Conservation (phyloP, 2,113 vertebrate species). For the Limnothrissa miodon region DNA sequence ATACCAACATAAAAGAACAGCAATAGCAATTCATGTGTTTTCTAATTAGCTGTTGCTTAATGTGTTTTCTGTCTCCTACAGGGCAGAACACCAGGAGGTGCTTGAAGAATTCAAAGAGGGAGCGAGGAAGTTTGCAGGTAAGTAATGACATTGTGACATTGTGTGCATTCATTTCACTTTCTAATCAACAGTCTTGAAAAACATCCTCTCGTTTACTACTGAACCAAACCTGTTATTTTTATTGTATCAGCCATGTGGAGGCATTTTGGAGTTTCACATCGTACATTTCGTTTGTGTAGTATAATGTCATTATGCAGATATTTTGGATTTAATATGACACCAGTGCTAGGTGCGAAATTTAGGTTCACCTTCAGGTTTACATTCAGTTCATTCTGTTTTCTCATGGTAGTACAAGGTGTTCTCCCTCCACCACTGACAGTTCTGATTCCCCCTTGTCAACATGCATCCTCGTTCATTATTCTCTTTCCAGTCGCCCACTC, state of each 20-base stretch:
- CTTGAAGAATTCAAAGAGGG: slow-evolving; percentile 90
- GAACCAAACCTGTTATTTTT: not conserved
- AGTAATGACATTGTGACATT: not conserved
- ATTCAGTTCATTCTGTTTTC: not conserved
- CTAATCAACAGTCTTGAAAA: not conserved
- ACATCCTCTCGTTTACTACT: not conserved
- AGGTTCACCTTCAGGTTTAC: no score
- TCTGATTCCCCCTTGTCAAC: not conserved
- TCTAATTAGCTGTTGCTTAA: slow-evolving; percentile 10
- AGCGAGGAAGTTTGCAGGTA: slow-evolving; percentile 90
- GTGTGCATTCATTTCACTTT: not conserved
- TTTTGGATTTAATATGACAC: no score
- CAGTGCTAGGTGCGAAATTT: no score
- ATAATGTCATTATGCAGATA: no score
- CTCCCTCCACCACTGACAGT: not conserved
- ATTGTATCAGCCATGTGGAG: not conserved
- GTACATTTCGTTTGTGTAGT: not conserved
- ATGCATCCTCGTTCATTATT: not conserved
- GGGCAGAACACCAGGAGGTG: slow-evolving; percentile 90
- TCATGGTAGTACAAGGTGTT: not conserved
- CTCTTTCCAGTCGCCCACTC: not conserved
- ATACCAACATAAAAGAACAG: not conserved
- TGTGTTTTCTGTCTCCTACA: slow-evolving; percentile 48
- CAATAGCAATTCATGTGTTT: not conserved
- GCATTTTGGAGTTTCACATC: not conserved